Evolutionary conservation across 2,113 vertebrate genomes (phyloP).

Genomic region (Okapia johnstoni): DNA sequence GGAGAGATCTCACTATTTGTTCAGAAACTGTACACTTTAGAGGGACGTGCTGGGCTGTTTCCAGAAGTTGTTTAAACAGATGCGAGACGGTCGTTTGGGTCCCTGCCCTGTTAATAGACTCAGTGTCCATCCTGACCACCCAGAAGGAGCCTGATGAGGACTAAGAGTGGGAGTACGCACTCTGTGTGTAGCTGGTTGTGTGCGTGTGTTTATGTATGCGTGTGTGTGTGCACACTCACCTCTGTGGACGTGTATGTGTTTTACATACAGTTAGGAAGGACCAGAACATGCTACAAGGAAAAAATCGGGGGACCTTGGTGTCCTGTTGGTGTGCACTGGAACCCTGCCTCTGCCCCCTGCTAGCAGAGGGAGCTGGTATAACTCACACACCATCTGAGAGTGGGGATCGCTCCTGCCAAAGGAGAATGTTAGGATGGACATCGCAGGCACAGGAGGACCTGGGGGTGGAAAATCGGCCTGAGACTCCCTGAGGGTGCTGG

Average conservation of each 20-base stretch:
- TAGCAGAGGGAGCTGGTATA: too few species aligned
- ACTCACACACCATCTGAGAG: not conserved
- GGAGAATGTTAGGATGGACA: not conserved
- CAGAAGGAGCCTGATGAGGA: rapidly evolving
- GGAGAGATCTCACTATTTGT: not conserved
- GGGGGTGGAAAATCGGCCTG: not conserved
- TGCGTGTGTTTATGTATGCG: rapidly evolving
- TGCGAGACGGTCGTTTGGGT: rapidly evolving
- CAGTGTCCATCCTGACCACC: not conserved
- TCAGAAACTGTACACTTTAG: not conserved
- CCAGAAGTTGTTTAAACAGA: not conserved
- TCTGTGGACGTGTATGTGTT: rapidly evolving
- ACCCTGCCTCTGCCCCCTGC: not conserved
- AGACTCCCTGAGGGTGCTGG: rapidly evolving
- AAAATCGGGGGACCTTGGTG: rapidly evolving
- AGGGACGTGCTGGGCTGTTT: not conserved
- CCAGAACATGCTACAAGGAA: rapidly evolving
- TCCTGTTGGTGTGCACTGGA: rapidly evolving
- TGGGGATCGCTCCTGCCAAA: not conserved
- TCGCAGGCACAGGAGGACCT: rapidly evolving
- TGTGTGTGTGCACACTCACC: not conserved
- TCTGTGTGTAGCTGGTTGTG: too few species aligned
- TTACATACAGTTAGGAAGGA: not conserved
- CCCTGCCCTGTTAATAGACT: not conserved
- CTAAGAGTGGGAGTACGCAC: not conserved